Conservation (phyloP, 2,797 vertebrate species). For the Rachycentron canadum region DNA sequence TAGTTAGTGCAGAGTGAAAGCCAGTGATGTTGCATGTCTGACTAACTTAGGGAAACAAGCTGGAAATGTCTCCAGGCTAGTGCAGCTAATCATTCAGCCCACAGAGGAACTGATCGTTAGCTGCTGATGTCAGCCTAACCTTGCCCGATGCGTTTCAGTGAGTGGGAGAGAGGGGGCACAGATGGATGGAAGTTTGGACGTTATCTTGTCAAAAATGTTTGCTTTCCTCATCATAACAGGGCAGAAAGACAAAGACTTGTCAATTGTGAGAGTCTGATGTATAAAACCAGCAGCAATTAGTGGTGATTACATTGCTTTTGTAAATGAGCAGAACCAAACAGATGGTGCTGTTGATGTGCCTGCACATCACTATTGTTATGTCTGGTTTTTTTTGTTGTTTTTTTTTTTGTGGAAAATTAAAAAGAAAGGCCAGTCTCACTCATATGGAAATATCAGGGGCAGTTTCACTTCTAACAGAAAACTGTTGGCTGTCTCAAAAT, state of each 20-base stretch:
- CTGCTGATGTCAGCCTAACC: conserved; percentile 82
- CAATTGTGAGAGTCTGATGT: conserved; percentile 1
- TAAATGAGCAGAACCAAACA: conserved; percentile 14
- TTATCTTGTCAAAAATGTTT: conserved; percentile 25
- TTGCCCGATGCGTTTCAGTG: conserved; percentile 65
- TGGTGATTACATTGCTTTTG: background rate
- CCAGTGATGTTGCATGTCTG: conserved; percentile 78
- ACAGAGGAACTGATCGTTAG: conserved; percentile 84
- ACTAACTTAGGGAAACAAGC: conserved; percentile 83
- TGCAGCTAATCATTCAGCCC: conserved; percentile 82
- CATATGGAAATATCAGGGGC: conserved; percentile 40
- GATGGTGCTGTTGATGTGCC: conserved; percentile 12
- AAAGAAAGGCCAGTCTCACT: conserved; percentile 30
- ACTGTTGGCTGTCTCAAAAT: conserved; percentile 21
- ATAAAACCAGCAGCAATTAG: background rate
- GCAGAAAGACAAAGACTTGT: background rate
- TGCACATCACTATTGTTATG: conserved; percentile 27
- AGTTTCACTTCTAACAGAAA: conserved; percentile 32
- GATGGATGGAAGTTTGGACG: conserved; percentile 35
- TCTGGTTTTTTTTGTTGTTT: too few species aligned
- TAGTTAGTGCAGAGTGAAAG: conserved; percentile 66
- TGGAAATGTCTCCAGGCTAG: conserved; percentile 84
- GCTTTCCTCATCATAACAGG: conserved; percentile 34
- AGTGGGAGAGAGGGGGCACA: background rate
- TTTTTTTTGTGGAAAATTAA: conserved; percentile 23